Evolutionary conservation across 2,113 vertebrate genomes (phyloP).

Genomic region (Leptodactylus fuscus): DNA sequence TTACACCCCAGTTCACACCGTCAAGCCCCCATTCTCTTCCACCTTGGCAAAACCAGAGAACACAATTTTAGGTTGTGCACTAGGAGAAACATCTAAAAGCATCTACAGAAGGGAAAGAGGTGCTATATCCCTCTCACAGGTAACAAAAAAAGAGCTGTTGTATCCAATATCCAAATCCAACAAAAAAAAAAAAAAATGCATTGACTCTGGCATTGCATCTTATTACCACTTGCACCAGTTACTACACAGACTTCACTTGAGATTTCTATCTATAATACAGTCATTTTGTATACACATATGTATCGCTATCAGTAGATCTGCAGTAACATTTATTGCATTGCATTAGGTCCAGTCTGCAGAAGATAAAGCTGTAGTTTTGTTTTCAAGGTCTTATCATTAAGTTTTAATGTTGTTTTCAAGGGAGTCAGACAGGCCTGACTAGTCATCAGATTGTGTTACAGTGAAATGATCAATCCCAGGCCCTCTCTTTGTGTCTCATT

Average conservation of each 20-base stretch:
- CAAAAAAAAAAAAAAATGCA: no score
- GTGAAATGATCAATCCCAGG: background rate
- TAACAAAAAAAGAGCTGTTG: no score
- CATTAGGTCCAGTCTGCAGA: background rate
- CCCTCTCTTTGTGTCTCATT: background rate
- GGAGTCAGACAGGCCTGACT: constrained; percentile 6
- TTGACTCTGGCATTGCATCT: no score
- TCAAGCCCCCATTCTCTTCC: no score
- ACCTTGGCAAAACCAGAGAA: no score
- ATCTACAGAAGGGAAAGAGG: no score
- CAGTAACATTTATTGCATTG: background rate
- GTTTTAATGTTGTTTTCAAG: constrained; percentile 2
- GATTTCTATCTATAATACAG: background rate
- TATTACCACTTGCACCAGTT: no score
- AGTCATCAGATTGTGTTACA: constrained; percentile 2
- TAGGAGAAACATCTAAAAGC: no score
- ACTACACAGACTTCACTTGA: background rate
- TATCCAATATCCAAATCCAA: no score
- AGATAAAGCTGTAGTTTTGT: background rate
- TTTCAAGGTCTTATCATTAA: background rate
- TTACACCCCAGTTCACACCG: no score
- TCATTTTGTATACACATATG: background rate
- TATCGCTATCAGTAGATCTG: background rate
- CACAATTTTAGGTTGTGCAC: no score
- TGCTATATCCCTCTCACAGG: no score